These are phyloP conservation scores for Caenorhabditis elegans DNA, from an alignment of 1,140 invertebrate genomes.

Conservation along the genomic window WBcel235 BX284606.5:5078001-5078500, in stretches of 20 bases:
- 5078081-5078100: constrained; percentile 18
- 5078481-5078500: not conserved
- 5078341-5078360: not conserved
- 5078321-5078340: constrained; percentile 2
- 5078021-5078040: constrained; percentile 31
- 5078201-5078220: too few relatives aligned
- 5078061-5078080: constrained; percentile 33
- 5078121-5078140: not conserved
- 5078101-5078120: not conserved
- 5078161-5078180: constrained; percentile 1
- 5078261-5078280: not conserved
- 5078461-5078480: not conserved
- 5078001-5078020: constrained; percentile 24
- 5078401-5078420: not conserved
- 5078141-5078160: constrained; percentile 22
- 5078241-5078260: not conserved
- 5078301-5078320: not conserved
- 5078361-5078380: not conserved
- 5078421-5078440: not conserved
- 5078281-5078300: not conserved
- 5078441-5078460: not conserved
- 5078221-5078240: not conserved
- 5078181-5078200: not conserved
- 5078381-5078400: not conserved
- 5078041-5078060: constrained; percentile 31